Evolutionary conservation across 1,140 invertebrate species (phyloP), one percentile per base, ranked within the genome.

Genomic region (Ditylenchus dipsaci): DNA sequence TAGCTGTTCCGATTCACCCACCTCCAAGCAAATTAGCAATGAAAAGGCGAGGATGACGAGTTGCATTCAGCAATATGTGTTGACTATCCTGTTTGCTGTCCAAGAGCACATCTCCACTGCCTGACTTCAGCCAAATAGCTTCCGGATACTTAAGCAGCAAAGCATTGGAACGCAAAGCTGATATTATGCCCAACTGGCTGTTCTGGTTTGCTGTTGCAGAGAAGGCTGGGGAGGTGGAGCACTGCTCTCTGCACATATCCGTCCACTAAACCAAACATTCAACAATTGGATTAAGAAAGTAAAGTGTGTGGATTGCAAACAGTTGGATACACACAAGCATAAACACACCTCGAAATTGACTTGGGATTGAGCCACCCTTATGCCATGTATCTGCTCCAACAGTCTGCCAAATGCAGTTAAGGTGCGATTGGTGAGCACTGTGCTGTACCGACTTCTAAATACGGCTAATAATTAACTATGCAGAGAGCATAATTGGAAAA

Each of bases 191-290:
- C n/a, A 30, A 8, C 19, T 26, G n/a, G 23, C 23, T 53, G 49
- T 53, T 53, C 49, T 19, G 3, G 49, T 53, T 15, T 19, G n/a
- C 49, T 11, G n/a, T 13, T 38, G 33, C 33, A 38, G 33, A 38
- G 11, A 38, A 38, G 33, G 33, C 11, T 38, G 33, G 11, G n/a
- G 49, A 53, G 3, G 49, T 53, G n/a, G 49, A 53, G 29, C 59
- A 61, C 19, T 61, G 27, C 38, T 61, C 59, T 33, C 59, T 19
- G 29, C 59, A 61, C 59, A 61, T 61, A 61, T 61, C 59, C 3
- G 3, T 26, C 59, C 59, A 61, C 59, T 61, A 61, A 30, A 61
- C n/a, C 11, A 45, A n/a, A 53, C 23, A 26, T 17, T 7, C n/a
- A 26, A 19, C n/a, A 7, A 53, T 53, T 17, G 8, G 3, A 26